Evolutionary conservation across 2,797 vertebrate species (phyloP).

Genomic region (Podarcis siculus): DNA sequence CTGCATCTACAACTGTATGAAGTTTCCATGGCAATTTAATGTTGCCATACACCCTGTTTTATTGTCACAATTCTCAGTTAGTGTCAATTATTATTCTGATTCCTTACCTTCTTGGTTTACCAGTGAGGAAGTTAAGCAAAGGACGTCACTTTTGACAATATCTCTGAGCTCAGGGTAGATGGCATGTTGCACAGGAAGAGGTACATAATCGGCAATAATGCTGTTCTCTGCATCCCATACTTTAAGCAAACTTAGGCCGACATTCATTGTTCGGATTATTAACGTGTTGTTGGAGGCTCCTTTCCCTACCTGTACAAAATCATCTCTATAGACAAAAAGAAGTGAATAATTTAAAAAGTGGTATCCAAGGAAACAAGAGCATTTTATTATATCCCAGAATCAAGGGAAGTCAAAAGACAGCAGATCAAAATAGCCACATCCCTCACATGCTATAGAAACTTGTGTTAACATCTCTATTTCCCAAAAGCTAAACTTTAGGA

Average conservation of each 20-base stretch:
- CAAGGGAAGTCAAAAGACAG: not conserved
- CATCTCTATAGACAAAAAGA: conserved; percentile 81
- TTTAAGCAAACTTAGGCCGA: conserved; percentile 86
- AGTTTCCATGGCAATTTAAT: conserved; percentile 17
- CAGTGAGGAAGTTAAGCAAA: conserved; percentile 75
- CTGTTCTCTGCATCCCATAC: conserved; percentile 86
- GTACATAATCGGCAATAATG: conserved; percentile 87
- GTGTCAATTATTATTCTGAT: not conserved
- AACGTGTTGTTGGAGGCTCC: conserved; percentile 88
- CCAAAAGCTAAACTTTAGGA: not conserved
- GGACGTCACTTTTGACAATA: conserved; percentile 85
- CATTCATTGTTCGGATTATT: conserved; percentile 84
- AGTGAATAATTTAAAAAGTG: not conserved
- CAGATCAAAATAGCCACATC: not conserved
- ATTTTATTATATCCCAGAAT: not conserved
- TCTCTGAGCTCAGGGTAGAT: conserved; percentile 82
- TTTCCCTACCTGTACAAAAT: conserved; percentile 89
- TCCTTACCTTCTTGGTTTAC: conserved; percentile 74
- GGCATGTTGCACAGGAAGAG: conserved; percentile 87
- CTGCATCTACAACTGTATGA: not conserved
- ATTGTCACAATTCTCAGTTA: not conserved
- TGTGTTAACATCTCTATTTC: not conserved
- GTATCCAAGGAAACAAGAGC: not conserved
- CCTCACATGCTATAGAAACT: not conserved
- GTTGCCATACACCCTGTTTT: not conserved